phyloP scores from a whole-genome alignment of 1,140 invertebrate genomes.

The Rhopalosiphum padi region DNA sequence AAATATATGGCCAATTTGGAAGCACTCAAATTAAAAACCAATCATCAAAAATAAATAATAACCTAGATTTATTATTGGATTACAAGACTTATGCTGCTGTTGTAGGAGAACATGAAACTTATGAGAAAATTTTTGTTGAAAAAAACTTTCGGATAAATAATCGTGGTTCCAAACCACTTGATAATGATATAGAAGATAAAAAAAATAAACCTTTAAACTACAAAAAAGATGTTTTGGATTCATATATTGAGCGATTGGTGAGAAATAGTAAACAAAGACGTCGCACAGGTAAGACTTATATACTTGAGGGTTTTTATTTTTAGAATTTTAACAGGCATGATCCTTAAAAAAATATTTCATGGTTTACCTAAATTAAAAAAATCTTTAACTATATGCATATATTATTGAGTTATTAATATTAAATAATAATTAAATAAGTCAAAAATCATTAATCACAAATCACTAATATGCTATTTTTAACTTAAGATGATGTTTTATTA shows the following conservation, averaged over 20 bases:
- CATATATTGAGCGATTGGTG: slow-evolving; percentile 19
- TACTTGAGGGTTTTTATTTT: background rate
- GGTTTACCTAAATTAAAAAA: background rate
- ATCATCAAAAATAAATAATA: background rate
- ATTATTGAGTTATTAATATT: background rate
- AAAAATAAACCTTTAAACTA: background rate
- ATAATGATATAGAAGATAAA: slow-evolving; percentile 8
- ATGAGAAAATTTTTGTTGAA: background rate
- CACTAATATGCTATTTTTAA: background rate
- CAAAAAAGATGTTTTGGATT: slow-evolving; percentile 5
- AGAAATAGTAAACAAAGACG: slow-evolving; percentile 21
- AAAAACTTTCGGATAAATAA: background rate
- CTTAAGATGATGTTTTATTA: background rate
- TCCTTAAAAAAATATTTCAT: background rate
- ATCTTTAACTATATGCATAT: background rate
- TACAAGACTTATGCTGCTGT: background rate
- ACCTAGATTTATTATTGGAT: slow-evolving; percentile 29
- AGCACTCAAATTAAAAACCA: background rate
- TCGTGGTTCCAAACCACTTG: background rate
- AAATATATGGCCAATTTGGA: background rate
- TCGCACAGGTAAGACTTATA: slow-evolving; percentile 10
- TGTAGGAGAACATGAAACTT: background rate
- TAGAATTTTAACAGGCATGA: background rate
- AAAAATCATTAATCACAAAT: background rate
- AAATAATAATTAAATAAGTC: background rate